Base-by-base conservation (phyloP, 2,888 invertebrate species). In the Epirrita christyi region DNA sequence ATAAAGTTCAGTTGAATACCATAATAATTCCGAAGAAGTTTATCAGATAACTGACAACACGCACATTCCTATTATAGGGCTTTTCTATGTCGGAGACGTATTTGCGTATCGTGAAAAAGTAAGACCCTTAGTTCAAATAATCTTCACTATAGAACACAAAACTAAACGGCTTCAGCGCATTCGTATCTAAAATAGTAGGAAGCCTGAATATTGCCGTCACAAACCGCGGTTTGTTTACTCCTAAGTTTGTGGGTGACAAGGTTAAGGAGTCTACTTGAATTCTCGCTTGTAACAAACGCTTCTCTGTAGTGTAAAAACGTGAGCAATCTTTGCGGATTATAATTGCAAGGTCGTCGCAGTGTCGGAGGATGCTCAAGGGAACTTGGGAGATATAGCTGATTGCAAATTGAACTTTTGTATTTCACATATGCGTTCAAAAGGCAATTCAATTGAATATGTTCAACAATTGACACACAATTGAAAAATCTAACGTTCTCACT, bases 221-320 rank as follows among this genome's bases (percentile, higher is more conserved):
- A 41, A 32, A 32, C 15, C 28, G 13, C n/a, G 8, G 29, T 13
- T 11, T 29, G n/a, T 49, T 21, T 21, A 37, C 36, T 46, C 14
- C 37, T 14, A 38, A 51, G 36, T 50, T 57, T 54, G 47, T 46
- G 44, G 49, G 32, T 46, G 57, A 55, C 63, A 61, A 61, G 59
- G 60, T 29, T 43, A 62, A 32, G 58, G 58, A 59, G 52, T 45
- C 11, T 44, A 44, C 43, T 43, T 50, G 38, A 50, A 43, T 47
- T 48, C 40, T 41, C 50, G 59, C 59, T 50, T 55, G 51, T 52
- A 45, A 51, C 43, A 40, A 29, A 45, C 34, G 29, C 34, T 55
- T 47, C 49, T 14, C 28, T 29, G 29, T 44, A 13, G 2, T 11
- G n/a, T 36, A 11, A 36, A 36, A 36, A 5, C 36, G 11, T 1